Evolutionary conservation across 1,140 invertebrate genomes (phyloP).

Genomic region (Rhyzopertha dominica): DNA sequence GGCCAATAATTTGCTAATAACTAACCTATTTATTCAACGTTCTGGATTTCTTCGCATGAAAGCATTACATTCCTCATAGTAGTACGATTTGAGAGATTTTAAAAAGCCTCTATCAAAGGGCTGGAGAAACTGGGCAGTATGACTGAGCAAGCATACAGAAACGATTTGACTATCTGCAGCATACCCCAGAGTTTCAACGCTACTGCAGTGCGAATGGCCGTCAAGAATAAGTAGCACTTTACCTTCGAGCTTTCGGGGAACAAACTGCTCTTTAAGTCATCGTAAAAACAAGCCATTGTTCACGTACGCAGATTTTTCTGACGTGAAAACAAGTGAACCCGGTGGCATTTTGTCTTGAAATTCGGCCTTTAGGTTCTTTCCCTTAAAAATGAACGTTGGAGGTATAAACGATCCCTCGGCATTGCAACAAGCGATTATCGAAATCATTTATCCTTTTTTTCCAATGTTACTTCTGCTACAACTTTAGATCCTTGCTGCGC

Average conservation of each 20-base stretch:
- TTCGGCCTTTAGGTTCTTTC: constrained; percentile 34
- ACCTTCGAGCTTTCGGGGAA: constrained; percentile 34
- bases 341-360: constrained; percentile 33
- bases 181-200: constrained; percentile 34
- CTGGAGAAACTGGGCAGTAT: constrained; percentile 40
- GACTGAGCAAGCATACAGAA: constrained; percentile 41
- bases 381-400: constrained; percentile 22
- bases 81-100: constrained; percentile 12
- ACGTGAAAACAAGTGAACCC: constrained; percentile 34
- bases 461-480: too few species aligned
- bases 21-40: constrained; percentile 12
- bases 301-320: constrained; percentile 38
- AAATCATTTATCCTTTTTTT: too few species aligned
- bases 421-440: too few species aligned
- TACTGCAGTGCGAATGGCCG: constrained; percentile 39
- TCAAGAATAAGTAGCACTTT: constrained; percentile 41
- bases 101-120: constrained; percentile 40
- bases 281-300: constrained; percentile 41
- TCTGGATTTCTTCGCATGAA: constrained; percentile 25
- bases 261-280: constrained; percentile 41
- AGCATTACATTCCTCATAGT: constrained; percentile 19
- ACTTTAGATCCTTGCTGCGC: too few species aligned
- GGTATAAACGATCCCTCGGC: constrained; percentile 33
- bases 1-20: too few species aligned
- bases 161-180: constrained; percentile 40